Evolutionary conservation across 1,140 invertebrate species (phyloP).

Genomic region (Globodera ellingtonae): DNA sequence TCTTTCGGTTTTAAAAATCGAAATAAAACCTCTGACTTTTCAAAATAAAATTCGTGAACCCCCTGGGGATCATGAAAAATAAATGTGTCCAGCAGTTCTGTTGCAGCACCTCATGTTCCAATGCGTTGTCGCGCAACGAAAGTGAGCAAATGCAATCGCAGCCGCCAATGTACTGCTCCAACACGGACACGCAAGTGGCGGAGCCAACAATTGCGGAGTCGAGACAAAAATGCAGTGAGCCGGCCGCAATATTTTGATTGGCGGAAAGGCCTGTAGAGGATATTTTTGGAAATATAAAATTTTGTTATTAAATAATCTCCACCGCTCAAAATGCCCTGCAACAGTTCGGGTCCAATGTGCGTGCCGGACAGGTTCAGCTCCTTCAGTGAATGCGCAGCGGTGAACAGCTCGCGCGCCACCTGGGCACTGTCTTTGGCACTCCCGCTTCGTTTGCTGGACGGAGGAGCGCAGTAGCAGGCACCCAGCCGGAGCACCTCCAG

Average conservation of each 20-base stretch:
- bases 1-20: no score
- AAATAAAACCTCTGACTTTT: no score
- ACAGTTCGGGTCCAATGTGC: slow-evolving; percentile 45
- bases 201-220: slow-evolving; percentile 34
- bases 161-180: slow-evolving; percentile 48
- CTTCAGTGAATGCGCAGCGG: slow-evolving; percentile 44
- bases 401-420: slow-evolving; percentile 48
- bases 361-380: slow-evolving; percentile 47
- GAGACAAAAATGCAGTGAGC: slow-evolving; percentile 16
- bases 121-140: slow-evolving; percentile 54
- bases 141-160: slow-evolving; percentile 46
- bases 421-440: slow-evolving; percentile 41
- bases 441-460: slow-evolving; percentile 10
- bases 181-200: slow-evolving; percentile 37
- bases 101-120: slow-evolving; percentile 52
- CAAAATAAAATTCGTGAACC: no score
- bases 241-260: neutral
- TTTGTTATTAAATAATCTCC: neutral
- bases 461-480: slow-evolving; percentile 37
- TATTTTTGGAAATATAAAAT: no score
- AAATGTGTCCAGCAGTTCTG: neutral
- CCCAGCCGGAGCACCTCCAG: slow-evolving; percentile 46
- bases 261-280: slow-evolving; percentile 27
- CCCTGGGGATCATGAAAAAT: no score
- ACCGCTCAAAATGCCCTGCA: slow-evolving; percentile 57